Percentiles rank a stretch among this genome's conserved stretches.
Evolutionary conservation across 2,113 vertebrate genomes (phyloP).

Genomic region (Apaloderma vittatum): DNA sequence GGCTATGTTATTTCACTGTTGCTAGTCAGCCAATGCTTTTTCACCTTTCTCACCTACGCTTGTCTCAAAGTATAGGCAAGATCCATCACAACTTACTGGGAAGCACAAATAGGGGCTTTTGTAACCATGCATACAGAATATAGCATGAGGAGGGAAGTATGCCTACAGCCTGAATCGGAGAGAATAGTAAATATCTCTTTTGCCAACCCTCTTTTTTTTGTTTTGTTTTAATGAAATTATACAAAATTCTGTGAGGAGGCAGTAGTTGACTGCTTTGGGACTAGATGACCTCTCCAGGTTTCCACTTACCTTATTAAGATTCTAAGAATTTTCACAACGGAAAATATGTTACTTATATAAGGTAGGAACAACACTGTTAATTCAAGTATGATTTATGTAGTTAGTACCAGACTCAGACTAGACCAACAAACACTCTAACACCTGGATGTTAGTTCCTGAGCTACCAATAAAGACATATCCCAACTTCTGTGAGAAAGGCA

Average conservation of each 20-base stretch:
- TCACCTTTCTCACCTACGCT: not conserved
- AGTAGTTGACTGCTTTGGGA: not conserved
- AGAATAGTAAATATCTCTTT: not conserved
- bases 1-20: not conserved
- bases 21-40: not conserved
- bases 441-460: not conserved
- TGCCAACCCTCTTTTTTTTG: accelerated
- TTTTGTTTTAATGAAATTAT: not conserved
- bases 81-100: not conserved
- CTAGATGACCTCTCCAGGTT: not conserved
- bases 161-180: not conserved
- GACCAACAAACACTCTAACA: not conserved
- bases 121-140: not conserved
- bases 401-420: not conserved
- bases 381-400: not conserved
- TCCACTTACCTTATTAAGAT: not conserved
- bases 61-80: not conserved
- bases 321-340: not conserved
- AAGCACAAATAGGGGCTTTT: not conserved
- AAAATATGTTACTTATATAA: not conserved
- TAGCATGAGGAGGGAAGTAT: not conserved
- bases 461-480: not conserved
- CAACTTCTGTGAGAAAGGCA: not conserved
- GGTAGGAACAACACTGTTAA: not conserved
- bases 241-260: not conserved